A percentile compares a stretch with the other conserved stretches of the same genome.
Conservation (phyloP, 2,113 vertebrate genomes). For the Piprites chloris region DNA sequence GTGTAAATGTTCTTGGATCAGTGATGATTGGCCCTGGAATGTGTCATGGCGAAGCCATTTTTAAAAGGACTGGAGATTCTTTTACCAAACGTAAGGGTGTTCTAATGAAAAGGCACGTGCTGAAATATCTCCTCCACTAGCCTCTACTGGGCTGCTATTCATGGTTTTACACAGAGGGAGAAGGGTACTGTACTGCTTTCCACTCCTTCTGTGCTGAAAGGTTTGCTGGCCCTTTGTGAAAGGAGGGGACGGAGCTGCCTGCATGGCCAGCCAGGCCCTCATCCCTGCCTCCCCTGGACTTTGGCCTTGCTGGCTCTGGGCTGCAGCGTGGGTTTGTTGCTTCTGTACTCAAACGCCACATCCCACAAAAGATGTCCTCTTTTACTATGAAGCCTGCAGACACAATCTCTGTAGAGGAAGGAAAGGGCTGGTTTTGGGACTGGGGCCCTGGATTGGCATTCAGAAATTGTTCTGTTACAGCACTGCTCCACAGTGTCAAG, state of each 20-base stretch:
- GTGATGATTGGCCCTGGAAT: background rate
- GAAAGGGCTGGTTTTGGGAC: background rate
- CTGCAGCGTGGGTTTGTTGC: rapidly evolving
- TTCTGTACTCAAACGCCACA: background rate
- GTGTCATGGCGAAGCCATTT: background rate
- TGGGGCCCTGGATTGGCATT: background rate
- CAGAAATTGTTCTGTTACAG: background rate
- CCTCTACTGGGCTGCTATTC: background rate
- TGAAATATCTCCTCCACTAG: background rate
- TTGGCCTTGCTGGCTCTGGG: background rate
- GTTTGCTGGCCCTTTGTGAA: background rate
- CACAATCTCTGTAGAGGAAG: background rate
- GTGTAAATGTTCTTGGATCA: background rate
- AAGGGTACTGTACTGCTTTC: background rate
- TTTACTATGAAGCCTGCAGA: background rate
- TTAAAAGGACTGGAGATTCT: background rate
- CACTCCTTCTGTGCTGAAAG: background rate
- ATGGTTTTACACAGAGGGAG: background rate
- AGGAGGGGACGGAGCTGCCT: background rate
- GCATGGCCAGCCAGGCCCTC: background rate
- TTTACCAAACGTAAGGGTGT: background rate
- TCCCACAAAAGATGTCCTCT: background rate
- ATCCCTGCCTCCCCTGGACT: background rate
- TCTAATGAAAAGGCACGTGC: background rate
- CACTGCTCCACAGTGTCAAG: background rate